Percentiles rank a stretch among this genome's conserved stretches.
These are phyloP conservation scores for Dione juno DNA, from an alignment of 2,888 invertebrate genomes.

Conservation along the genomic window DNA sequence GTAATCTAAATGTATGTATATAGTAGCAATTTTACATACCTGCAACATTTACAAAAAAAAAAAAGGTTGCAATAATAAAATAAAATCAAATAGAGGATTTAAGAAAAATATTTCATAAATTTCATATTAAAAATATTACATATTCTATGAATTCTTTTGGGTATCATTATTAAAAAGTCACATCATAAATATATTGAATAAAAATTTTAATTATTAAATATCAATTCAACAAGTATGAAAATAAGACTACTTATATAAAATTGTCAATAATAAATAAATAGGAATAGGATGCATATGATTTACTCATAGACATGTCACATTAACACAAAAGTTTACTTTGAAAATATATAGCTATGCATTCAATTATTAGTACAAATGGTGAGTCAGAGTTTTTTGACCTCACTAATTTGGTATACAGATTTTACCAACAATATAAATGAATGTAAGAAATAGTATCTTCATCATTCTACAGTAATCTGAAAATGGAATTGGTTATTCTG, in stretches of 20 bases:
- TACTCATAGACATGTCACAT: neutral
- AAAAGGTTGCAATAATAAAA: too few species aligned
- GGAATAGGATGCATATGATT: conserved; percentile 1
- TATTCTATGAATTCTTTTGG: too few species aligned
- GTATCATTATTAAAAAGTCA: too few species aligned
- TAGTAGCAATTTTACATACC: too few species aligned
- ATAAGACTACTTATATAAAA: neutral
- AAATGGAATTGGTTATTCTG: neutral
- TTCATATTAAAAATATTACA: too few species aligned
- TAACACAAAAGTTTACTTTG: conserved; percentile 9
- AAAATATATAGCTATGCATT: conserved; percentile 20
- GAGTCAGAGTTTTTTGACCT: conserved; percentile 42
- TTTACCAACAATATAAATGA: conserved; percentile 9
- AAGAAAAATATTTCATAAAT: too few species aligned
- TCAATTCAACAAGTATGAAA: too few species aligned
- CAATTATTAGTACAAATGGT: conserved; percentile 20
- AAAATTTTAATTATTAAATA: too few species aligned
- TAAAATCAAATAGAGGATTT: too few species aligned
- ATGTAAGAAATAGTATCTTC: neutral
- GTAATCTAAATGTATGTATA: too few species aligned
- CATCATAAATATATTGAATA: too few species aligned
- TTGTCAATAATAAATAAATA: conserved; percentile 2
- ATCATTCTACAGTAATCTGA: neutral
- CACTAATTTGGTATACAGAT: conserved; percentile 23
- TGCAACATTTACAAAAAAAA: too few species aligned